Evolutionary conservation across 2,888 invertebrate species (phyloP).

Genomic region (Amphipyra berbera): DNA sequence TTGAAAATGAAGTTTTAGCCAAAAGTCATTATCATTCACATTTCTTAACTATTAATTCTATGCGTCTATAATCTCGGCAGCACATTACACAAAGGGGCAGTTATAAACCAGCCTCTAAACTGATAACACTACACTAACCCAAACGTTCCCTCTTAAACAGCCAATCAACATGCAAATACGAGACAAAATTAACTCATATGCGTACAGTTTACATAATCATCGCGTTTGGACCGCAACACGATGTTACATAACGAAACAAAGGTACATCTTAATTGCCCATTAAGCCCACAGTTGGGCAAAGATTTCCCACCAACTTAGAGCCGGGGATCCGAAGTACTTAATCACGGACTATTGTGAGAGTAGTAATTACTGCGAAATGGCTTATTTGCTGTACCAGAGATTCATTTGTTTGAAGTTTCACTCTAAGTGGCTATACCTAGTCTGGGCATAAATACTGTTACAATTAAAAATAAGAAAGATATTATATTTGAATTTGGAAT

Average conservation of each 20-base stretch:
- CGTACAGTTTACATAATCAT: slow-evolving; percentile 41
- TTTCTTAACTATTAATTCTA: not conserved
- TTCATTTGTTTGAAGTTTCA: not conserved
- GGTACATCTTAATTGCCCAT: slow-evolving; percentile 34
- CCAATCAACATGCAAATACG: slow-evolving; percentile 31
- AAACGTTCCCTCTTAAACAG: slow-evolving; percentile 3
- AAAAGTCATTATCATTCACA: too few relatives aligned
- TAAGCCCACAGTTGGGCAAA: slow-evolving; percentile 47
- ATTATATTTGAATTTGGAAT: too few relatives aligned
- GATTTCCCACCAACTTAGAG: slow-evolving; percentile 26
- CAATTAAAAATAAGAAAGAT: too few relatives aligned
- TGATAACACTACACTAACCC: not conserved
- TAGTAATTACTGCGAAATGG: slow-evolving; percentile 1
- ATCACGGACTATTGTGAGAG: not conserved
- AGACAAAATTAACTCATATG: slow-evolving; percentile 42
- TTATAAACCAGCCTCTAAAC: not conserved
- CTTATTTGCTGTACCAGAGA: slow-evolving; percentile 3
- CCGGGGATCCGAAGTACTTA: slow-evolving; percentile 4
- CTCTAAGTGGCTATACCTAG: too few relatives aligned
- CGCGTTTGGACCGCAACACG: slow-evolving; percentile 36
- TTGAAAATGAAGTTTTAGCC: too few relatives aligned
- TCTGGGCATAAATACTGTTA: too few relatives aligned
- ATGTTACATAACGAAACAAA: slow-evolving; percentile 28
- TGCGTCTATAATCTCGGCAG: not conserved
- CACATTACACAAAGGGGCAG: not conserved